phyloP scores from a whole-genome alignment of 2,797 vertebrate genomes.

The Oreortyx pictus region DNA sequence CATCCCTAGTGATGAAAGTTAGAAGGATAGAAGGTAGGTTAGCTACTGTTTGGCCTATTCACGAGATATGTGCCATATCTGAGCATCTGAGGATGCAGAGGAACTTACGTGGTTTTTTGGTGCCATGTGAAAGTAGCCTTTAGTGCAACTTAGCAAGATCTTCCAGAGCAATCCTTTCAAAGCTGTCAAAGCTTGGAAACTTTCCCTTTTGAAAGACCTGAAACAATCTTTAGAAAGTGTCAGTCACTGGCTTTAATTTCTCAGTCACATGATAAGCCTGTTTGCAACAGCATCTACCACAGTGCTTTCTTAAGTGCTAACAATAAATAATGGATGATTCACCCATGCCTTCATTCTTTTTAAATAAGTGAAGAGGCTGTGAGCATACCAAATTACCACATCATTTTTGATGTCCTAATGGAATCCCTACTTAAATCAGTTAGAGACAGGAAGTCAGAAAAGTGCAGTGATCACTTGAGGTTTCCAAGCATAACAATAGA shows the following conservation, averaged over 20 bases:
- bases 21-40: background rate
- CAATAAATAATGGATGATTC: conserved; percentile 56
- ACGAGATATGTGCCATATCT: background rate
- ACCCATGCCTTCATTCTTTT: conserved; percentile 29
- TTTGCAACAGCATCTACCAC: conserved; percentile 14
- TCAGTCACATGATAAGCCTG: background rate
- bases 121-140: background rate
- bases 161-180: conserved; percentile 18
- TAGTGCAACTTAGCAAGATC: background rate
- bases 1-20: background rate
- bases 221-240: conserved; percentile 7
- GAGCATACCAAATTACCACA: conserved; percentile 16
- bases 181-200: background rate
- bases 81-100: background rate
- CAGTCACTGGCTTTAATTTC: background rate
- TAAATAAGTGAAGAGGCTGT: conserved; percentile 51
- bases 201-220: background rate
- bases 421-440: conserved; percentile 19
- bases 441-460: conserved; percentile 17
- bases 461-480: background rate
- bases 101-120: background rate
- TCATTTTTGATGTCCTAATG: conserved; percentile 42
- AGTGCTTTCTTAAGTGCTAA: conserved; percentile 40
- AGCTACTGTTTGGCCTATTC: background rate
- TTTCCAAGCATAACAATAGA: conserved; percentile 35